phyloP scores from a whole-genome alignment of 2,888 invertebrate genomes.

The Luperina nickerlii region DNA sequence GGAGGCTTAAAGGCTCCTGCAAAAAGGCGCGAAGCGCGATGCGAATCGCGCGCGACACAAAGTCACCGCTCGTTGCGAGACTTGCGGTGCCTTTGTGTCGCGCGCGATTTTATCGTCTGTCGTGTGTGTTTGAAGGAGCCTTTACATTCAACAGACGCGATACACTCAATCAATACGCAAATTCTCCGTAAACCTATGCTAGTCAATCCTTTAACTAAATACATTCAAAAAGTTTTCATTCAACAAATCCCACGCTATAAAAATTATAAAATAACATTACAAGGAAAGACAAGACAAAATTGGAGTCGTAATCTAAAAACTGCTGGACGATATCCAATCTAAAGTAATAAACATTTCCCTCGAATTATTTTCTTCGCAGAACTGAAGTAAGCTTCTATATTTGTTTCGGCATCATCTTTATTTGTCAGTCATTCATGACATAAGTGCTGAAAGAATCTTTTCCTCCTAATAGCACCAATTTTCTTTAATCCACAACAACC shows the following conservation, averaged over 20 bases:
- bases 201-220: background rate
- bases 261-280: background rate
- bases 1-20: too few species aligned
- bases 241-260: background rate
- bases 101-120: too few species aligned
- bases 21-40: too few species aligned
- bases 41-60: too few species aligned
- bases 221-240: background rate
- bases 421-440: constrained; percentile 17
- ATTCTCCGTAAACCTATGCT: background rate
- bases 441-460: constrained; percentile 20
- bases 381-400: constrained; percentile 56
- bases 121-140: too few species aligned
- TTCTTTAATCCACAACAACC: too few species aligned
- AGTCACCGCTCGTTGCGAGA: too few species aligned
- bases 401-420: constrained; percentile 38
- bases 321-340: constrained; percentile 56
- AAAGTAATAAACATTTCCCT: constrained; percentile 49
- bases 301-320: constrained; percentile 34
- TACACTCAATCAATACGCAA: background rate
- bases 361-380: constrained; percentile 35
- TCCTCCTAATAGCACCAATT: background rate
- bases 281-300: constrained; percentile 24
- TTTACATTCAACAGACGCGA: background rate
- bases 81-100: too few species aligned